A percentile compares a stretch with the other conserved stretches of the same genome.
These are phyloP conservation scores for Pyrrhia umbra DNA, from an alignment of 2,888 invertebrate species.

Conservation along the genomic window DNA sequence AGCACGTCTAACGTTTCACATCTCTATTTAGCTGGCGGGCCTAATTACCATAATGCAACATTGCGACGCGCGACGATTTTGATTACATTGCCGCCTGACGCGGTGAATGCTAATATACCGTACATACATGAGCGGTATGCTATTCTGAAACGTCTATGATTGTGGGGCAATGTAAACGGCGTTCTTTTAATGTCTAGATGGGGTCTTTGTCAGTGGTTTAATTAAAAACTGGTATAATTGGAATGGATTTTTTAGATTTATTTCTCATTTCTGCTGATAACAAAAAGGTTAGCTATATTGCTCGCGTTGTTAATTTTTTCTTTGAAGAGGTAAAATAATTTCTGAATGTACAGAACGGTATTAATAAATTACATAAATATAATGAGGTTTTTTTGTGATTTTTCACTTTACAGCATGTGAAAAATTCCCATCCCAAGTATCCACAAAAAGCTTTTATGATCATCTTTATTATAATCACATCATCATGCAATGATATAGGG, in stretches of 20 bases:
- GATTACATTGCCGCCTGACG: slow-evolving; percentile 79
- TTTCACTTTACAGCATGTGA: no score
- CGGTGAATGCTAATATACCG: slow-evolving; percentile 77
- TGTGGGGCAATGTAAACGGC: slow-evolving; percentile 57
- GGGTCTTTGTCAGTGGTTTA: slow-evolving; percentile 30
- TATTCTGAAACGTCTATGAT: slow-evolving; percentile 70
- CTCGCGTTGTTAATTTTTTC: not conserved
- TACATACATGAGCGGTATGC: slow-evolving; percentile 67
- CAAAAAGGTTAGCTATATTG: not conserved
- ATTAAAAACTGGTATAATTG: slow-evolving; percentile 16
- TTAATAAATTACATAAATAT: no score
- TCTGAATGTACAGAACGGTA: no score
- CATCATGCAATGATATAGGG: no score
- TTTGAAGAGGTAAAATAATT: not conserved
- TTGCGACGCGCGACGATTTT: slow-evolving; percentile 78
- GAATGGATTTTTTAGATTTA: not conserved
- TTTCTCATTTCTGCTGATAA: not conserved
- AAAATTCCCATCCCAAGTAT: no score
- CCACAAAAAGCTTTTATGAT: no score
- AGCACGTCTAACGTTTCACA: slow-evolving; percentile 74
- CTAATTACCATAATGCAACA: slow-evolving; percentile 84
- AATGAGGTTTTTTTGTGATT: no score
- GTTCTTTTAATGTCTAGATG: slow-evolving; percentile 51
- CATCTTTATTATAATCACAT: no score
- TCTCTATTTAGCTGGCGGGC: slow-evolving; percentile 74